These are phyloP conservation scores for Cyclophora albipunctata DNA, from an alignment of 2,888 invertebrate genomes.

Conservation along the genomic window DNA sequence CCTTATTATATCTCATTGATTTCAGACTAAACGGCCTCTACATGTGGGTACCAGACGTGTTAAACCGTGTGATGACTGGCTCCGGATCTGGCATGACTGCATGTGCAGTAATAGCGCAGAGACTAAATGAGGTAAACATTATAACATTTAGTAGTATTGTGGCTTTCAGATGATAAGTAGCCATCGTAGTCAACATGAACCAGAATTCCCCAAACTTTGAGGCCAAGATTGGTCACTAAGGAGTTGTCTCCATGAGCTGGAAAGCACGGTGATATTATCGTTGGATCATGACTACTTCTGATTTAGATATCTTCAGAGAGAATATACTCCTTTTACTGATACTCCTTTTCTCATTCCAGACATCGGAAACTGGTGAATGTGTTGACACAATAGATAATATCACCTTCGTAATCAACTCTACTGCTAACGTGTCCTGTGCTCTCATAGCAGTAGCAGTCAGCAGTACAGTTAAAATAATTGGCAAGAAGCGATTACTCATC, in stretches of 20 bases:
- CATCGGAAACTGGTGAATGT: slow-evolving; percentile 33
- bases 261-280: neutral
- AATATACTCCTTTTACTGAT: no score
- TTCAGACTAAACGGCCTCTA: slow-evolving; percentile 70
- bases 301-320: neutral
- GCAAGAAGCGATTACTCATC: slow-evolving; percentile 55
- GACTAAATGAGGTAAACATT: slow-evolving; percentile 41
- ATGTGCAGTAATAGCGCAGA: slow-evolving; percentile 50
- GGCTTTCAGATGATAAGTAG: no score
- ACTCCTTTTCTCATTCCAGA: slow-evolving; percentile 32
- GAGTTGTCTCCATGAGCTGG: slow-evolving; percentile 1
- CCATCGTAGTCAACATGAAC: no score
- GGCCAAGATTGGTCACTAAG: no score
- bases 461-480: slow-evolving; percentile 48
- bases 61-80: slow-evolving; percentile 67
- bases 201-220: no score
- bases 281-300: neutral
- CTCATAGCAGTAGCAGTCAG: slow-evolving; percentile 45
- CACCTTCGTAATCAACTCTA: slow-evolving; percentile 50
- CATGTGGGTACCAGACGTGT: slow-evolving; percentile 76
- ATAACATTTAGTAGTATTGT: no score
- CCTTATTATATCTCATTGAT: neutral
- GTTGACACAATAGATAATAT: slow-evolving; percentile 47
- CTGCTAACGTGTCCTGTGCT: slow-evolving; percentile 47
- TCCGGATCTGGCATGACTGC: slow-evolving; percentile 39